phyloP scores from a whole-genome alignment of 2,797 vertebrate genomes.

The Periophthalmus magnuspinnatus region DNA sequence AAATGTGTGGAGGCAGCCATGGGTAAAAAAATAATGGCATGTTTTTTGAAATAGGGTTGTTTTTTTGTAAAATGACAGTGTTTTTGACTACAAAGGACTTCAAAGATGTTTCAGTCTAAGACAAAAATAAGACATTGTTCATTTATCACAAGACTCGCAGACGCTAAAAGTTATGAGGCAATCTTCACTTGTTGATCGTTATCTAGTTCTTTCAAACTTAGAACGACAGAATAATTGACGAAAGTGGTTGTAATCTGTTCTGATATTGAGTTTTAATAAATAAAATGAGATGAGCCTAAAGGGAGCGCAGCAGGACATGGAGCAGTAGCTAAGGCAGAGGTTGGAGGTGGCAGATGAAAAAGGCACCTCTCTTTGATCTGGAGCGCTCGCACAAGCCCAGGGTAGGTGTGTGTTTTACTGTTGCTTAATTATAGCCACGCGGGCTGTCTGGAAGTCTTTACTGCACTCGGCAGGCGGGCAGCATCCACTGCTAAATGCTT shows the following conservation, averaged over 20 bases:
- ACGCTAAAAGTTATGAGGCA: not conserved
- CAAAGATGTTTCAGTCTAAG: not conserved
- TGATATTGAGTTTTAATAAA: not conserved
- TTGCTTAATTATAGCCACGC: constrained; percentile 74
- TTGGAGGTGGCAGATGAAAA: constrained; percentile 56
- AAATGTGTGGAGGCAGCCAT: not conserved
- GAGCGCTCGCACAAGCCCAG: constrained; percentile 53
- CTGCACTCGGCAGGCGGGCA: constrained; percentile 45
- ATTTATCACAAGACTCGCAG: not conserved
- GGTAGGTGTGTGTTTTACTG: constrained; percentile 76
- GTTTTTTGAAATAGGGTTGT: too few species aligned
- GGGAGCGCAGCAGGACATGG: constrained; percentile 37
- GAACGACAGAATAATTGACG: not conserved
- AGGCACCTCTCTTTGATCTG: constrained; percentile 71
- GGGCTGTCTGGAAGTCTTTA: constrained; percentile 73
- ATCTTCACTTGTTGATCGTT: not conserved
- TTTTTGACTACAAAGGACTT: not conserved
- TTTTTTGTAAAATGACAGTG: too few species aligned
- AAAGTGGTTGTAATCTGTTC: constrained; percentile 1
- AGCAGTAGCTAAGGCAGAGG: constrained; percentile 44
- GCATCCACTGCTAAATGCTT: constrained; percentile 44
- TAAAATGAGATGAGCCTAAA: constrained; percentile 8
- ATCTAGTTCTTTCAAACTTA: not conserved
- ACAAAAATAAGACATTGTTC: not conserved
- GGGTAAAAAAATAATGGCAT: too few species aligned